Evolutionary conservation across 2,113 vertebrate genomes (phyloP), one percentile per base, ranked within the genome.

Genomic region (Percina caprodes): DNA sequence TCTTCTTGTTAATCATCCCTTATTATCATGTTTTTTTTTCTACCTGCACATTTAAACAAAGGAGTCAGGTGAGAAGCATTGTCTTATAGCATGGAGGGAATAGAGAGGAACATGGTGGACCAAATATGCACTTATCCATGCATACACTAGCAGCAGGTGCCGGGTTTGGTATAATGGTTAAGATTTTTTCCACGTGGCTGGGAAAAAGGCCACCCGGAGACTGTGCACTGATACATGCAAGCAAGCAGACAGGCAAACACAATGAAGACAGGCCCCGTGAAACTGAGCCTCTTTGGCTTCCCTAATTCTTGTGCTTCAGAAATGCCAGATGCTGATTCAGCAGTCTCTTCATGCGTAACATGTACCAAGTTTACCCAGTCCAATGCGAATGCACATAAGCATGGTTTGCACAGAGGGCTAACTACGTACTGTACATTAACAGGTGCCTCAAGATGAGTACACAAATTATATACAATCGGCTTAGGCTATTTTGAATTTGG

Each of bases 1-100:
- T 3, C 35, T 71, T 75, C 59, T 74, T 35, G 24, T 83, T 80
- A 63, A 82, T 80, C 45, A 77, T 74, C 19, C 54, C 21, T 73
- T 80, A 82, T 87, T 69, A 85, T 79, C 51, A 82, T 30, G 51
- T 68, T 80, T n/a, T 15, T 60, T 83, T 79, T 70, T 70, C 68
- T 51, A 63, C 58, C 74, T 67, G 39, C 59, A 73, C 23, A 73
- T 26, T 76, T 11, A 49, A 52, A 80, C 54, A 80, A 62, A 54
- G 46, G 4, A 56, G 33, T 33, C 9, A 26, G 21, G 39, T 86
- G 16, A 68, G 35, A 77, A 56, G 21, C 33, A 18, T 56, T 72
- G 55, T 79, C 49, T 82, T 26, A 10, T 51, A 30, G 48, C 35
- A 56, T 33, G 3, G 7, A 39, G 21, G 16, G 19, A 18, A 23